Conservation (phyloP, 2,888 invertebrate species). For the Aspidiotus rigidus region DNA sequence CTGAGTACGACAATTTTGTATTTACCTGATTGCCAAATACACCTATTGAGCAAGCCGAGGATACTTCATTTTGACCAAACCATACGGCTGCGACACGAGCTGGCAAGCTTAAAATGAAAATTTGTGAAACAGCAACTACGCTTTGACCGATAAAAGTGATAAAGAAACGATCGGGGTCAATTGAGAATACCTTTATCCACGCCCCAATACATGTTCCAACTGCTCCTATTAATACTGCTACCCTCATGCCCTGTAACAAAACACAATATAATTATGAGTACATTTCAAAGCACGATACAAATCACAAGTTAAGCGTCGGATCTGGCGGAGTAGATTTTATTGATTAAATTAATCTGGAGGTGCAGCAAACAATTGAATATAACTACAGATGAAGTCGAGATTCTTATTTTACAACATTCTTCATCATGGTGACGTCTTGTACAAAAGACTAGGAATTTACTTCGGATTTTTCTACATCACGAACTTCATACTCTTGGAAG, state of each 20-base stretch:
- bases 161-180: conserved; percentile 73
- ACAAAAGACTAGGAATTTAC: too few relatives aligned
- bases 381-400: too few relatives aligned
- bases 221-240: conserved; percentile 71
- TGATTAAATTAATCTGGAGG: too few relatives aligned
- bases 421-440: too few relatives aligned
- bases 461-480: too few relatives aligned
- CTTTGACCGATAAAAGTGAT: conserved; percentile 84
- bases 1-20: background rate
- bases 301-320: background rate
- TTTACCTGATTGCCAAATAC: conserved; percentile 96
- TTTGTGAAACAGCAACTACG: conserved; percentile 74
- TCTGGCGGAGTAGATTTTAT: too few relatives aligned
- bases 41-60: conserved; percentile 92
- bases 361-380: too few relatives aligned
- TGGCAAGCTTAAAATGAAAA: conserved; percentile 87
- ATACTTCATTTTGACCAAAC: conserved; percentile 94
- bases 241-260: conserved; percentile 64
- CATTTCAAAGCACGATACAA: background rate
- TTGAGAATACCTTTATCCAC: conserved; percentile 84
- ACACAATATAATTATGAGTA: too few relatives aligned
- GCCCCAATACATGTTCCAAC: conserved; percentile 80
- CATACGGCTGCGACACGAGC: conserved; percentile 90
- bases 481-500: too few relatives aligned
- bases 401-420: too few relatives aligned